Evolutionary conservation across 2,113 vertebrate species (phyloP).

Genomic region (Saccopteryx leptura): DNA sequence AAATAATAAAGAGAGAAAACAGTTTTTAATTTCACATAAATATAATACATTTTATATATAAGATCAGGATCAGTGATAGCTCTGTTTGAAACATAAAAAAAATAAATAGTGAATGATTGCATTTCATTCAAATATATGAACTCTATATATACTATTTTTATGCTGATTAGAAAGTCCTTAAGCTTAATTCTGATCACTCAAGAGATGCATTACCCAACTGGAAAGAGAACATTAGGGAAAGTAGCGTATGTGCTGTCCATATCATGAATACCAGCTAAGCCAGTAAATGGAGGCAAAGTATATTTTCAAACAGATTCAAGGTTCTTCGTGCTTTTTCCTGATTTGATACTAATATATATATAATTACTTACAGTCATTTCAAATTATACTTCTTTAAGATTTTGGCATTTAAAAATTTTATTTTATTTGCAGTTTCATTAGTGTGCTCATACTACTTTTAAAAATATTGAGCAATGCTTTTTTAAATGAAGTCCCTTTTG

Average conservation of each 20-base stretch:
- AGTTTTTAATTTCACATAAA: neutral
- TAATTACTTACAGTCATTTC: slow-evolving; percentile 17
- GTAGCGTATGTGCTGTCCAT: slow-evolving; percentile 23
- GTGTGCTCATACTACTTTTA: neutral
- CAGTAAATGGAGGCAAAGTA: slow-evolving; percentile 28
- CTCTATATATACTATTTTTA: neutral
- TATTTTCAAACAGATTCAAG: slow-evolving; percentile 63
- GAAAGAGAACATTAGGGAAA: neutral
- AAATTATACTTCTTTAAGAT: slow-evolving; percentile 1
- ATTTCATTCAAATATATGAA: neutral
- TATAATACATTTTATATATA: neutral
- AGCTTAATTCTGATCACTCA: neutral
- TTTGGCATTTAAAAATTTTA: neutral
- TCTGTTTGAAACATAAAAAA: neutral
- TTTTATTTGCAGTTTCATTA: neutral
- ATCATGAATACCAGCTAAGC: neutral
- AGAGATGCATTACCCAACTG: neutral
- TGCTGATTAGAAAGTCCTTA: neutral
- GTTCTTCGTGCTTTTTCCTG: slow-evolving; percentile 32
- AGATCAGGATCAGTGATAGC: neutral
- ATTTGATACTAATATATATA: slow-evolving; percentile 49
- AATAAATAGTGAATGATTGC: neutral
- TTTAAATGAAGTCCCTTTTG: neutral
- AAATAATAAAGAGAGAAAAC: neutral
- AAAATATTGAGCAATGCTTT: neutral